Conservation (phyloP, 35 echinoderm and acorn worm species). For the Chiridota heheva region DNA sequence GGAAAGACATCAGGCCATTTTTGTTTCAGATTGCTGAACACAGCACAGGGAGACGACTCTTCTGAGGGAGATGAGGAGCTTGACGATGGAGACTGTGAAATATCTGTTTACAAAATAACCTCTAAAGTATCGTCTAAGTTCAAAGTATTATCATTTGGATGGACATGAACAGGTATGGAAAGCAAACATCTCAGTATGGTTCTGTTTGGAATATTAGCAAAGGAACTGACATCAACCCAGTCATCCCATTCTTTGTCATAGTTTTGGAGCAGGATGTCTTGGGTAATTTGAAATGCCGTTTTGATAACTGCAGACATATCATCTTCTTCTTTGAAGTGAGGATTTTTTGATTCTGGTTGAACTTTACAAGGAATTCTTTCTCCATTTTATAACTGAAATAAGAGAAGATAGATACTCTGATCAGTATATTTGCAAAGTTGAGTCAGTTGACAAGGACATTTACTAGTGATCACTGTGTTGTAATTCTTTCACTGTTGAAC, state of each 20-base stretch:
- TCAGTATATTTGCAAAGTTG: too few species aligned
- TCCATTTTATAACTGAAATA: constrained; percentile 5
- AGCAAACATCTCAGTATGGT: constrained; percentile 10
- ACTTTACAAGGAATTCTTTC: constrained; percentile 32
- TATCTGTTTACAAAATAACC: background rate
- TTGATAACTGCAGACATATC: background rate
- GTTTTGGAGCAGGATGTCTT: constrained; percentile 25
- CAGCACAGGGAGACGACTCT: too few species aligned
- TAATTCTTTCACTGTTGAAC: too few species aligned
- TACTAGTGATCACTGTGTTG: background rate
- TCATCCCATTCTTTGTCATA: constrained; percentile 41
- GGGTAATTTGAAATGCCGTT: background rate
- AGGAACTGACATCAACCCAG: constrained; percentile 18
- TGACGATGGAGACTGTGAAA: too few species aligned
- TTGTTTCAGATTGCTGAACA: background rate
- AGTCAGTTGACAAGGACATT: too few species aligned
- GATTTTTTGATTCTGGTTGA: constrained; percentile 15
- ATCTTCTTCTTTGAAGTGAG: constrained; percentile 10
- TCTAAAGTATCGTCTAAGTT: background rate
- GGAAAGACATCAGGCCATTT: background rate
- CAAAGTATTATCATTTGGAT: background rate
- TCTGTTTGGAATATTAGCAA: constrained; percentile 15
- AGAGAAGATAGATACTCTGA: too few species aligned
- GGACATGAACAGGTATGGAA: background rate
- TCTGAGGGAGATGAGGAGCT: background rate